Evolutionary conservation across 2,888 invertebrate species (phyloP), one percentile per base, ranked within the genome.

Genomic region (Cataglyphis livida): DNA sequence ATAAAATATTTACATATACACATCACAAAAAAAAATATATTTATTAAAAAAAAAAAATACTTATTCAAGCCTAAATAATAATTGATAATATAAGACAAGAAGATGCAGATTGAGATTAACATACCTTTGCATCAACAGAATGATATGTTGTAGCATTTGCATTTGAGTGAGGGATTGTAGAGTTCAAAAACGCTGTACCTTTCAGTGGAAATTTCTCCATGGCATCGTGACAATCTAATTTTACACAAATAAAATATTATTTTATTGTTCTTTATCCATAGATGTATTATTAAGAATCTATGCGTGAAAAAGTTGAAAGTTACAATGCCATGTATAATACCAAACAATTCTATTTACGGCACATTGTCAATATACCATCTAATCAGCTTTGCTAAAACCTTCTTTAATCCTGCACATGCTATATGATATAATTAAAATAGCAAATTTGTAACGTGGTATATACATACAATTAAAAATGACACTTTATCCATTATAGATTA

Each of bases 121-220:
- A 74, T 93, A 94, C 94, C 94, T 94, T 93, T 88, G 93, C 93
- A 92, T 94, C 93, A 86, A 94, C 93, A 78, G 94, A 93, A 86
- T 92, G 93, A 92, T 94, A 94, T 85, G 92, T 93, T 79, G 94
- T 93, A 61, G 92, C 88, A 86, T 90, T 91, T 85, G 92, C 89
- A 90, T 93, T 92, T 90, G 91, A 89, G 84, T 92, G 91, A 82
- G 91, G 88, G 82, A 91, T 91, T 87, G 93, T 90, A 86, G 91
- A 91, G 84, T 82, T 89, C 18, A 61, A 71, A 54, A 92, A 88
- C 84, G 93, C 89, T 85, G 94, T 94, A 89, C 96, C 96, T 95
- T 96, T 97, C 93, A 97, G 95, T 94, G 97, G 97, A 95, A 96
- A 96, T 95, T 96, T 97, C 96, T 97, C 97, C 97, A 97, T 97